Base-by-base conservation (phyloP, 2,797 vertebrate species). In the Neomorphus geoffroyi region DNA sequence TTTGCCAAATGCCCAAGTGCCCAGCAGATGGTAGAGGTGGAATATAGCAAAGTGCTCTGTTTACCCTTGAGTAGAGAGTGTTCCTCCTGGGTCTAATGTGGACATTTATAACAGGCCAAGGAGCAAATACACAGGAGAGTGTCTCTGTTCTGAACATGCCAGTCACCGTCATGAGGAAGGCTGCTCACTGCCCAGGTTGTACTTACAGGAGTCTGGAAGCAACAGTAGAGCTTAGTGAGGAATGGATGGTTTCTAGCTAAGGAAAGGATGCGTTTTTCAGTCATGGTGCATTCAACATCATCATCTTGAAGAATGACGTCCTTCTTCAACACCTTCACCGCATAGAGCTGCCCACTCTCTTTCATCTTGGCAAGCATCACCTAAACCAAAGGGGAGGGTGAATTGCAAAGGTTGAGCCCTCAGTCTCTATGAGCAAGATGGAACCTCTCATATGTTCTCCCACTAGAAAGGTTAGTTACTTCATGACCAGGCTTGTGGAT, bases 231-330 rank as follows among this genome's bases (percentile, higher is more conserved):
- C 97, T 99, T 98, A 45, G 99, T 99, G 97, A 99, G 99, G 98
- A 99, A 99, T 7, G 99, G 99, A 96, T 99, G 99, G 71, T 97
- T 98, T 92, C 98, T 93, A 21, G 99, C 99, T 70, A 99, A 93
- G 0, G 99, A 98, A 87, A 99, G 98, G 93, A 99, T 99, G 93
- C 99, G 98, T 87, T 99, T 99, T 96, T 99, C 99, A 0, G 99
- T 99, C 99, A 99, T 99, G 18, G 99, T 99, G 87, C 99, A 99
- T 48, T 99, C 99, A 39, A 99, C 99, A 3, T 99, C 99, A 0
- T 99, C 99, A 8, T 99, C 99, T 96, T 99, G 99, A 71, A 99
- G 97, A 93, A 99, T 99, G 72, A 99, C 99, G 32, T 99, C 99
- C 96, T 99, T 99, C 97, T 99, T 99, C 91, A 99, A 96, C 94